phyloP scores from a whole-genome alignment of 2,888 invertebrate genomes.

The Plagiodera versicolora region DNA sequence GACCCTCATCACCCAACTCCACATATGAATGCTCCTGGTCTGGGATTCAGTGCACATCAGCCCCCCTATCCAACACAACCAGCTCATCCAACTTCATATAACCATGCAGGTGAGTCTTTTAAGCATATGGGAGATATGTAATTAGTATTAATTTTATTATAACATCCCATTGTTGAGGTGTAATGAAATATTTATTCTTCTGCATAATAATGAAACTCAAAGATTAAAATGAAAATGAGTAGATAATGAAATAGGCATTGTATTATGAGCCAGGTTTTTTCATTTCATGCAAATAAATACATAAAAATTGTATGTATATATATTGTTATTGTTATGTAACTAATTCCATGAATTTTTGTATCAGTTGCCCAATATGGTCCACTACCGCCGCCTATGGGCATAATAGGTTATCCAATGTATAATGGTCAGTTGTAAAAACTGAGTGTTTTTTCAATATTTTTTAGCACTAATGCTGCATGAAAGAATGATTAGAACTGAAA shows the following conservation, averaged over 20 bases:
- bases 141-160: no score
- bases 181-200: no score
- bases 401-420: slow-evolving; percentile 4
- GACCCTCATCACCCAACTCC: slow-evolving; percentile 30
- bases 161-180: no score
- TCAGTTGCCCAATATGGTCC: slow-evolving; percentile 13
- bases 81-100: neutral
- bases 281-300: no score
- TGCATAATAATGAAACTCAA: no score
- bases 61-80: slow-evolving; percentile 27
- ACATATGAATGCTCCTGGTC: slow-evolving; percentile 14
- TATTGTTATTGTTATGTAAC: neutral
- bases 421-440: slow-evolving; percentile 16
- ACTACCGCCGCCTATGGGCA: slow-evolving; percentile 15
- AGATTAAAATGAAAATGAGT: no score
- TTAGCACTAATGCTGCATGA: neutral
- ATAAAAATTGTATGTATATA: neutral
- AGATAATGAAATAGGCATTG: no score
- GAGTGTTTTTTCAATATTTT: neutral
- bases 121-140: no score
- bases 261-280: no score
- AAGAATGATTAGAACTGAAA: no score
- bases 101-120: slow-evolving; percentile 6
- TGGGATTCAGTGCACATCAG: slow-evolving; percentile 23
- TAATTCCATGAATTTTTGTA: slow-evolving; percentile 4